Evolutionary conservation across 1,140 invertebrate genomes (phyloP).

Genomic region (Contarinia nasturtii): DNA sequence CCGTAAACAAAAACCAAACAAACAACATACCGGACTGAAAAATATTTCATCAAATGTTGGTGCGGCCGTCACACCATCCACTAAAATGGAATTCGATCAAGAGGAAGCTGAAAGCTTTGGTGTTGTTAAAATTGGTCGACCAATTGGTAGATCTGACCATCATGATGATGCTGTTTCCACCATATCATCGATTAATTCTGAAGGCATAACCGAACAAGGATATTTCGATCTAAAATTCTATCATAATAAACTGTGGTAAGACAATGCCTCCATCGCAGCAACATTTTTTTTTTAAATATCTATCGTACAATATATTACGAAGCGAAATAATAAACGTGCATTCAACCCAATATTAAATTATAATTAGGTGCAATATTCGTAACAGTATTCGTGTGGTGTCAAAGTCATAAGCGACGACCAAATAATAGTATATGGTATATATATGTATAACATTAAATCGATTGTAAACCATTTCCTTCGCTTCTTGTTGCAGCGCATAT

Average conservation of each 20-base stretch:
- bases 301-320: no score
- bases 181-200: constrained; percentile 6
- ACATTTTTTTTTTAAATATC: no score
- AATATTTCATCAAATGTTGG: constrained; percentile 21
- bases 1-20: constrained; percentile 4
- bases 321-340: no score
- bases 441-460: no score
- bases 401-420: no score
- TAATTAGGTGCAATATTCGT: no score
- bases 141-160: constrained; percentile 9
- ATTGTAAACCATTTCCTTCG: no score
- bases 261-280: constrained; percentile 1
- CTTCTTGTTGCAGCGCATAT: no score
- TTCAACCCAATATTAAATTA: no score
- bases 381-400: no score
- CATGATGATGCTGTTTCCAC: constrained; percentile 16
- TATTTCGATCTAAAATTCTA: constrained; percentile 42
- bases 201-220: constrained; percentile 30
- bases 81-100: constrained; percentile 22
- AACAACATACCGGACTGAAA: constrained; percentile 22
- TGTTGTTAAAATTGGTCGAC: constrained; percentile 20
- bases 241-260: constrained; percentile 41
- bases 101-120: constrained; percentile 19
- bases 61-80: constrained; percentile 18
- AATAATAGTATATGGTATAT: no score